Base-by-base conservation (phyloP, 2,113 vertebrate species). In the Anguilla rostrata region DNA sequence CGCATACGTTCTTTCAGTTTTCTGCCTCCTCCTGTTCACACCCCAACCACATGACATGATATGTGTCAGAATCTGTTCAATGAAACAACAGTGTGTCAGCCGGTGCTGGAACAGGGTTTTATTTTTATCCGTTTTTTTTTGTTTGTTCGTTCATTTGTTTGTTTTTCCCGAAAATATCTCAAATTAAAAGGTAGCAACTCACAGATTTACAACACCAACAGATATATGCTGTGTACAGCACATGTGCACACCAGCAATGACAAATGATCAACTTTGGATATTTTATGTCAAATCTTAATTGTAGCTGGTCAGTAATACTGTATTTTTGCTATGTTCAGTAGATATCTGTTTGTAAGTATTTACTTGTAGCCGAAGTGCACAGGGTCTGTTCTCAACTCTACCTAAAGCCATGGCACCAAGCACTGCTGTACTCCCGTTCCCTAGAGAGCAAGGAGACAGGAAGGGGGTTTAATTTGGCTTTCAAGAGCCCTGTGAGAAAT, bases 391-490 rank as follows among this genome's bases (percentile, higher is more conserved):
- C 12, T 53, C 49, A 26, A 66, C 60, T 22, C 60, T 66, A 22
- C 60, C 60, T 22, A 66, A 22, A 26, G 56, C 18, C 12, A 60
- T 14, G 15, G 56, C 15, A 60, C 14, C 14, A 3, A 60, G 60
- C 29, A 11, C 5, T 34, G 41, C 7, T 29, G 20, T 26, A 46
- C 14, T 49, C 79, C 14, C 40, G 7, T 18, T 29, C 5, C 22
- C 3, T 29, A 89, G 90, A 34, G 88, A 92, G 90, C 92, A 91
- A 87, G 78, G 91, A 93, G 92, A 91, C 91, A 91, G 86, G 90
- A 88, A 89, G 90, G 87, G 89, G 91, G 93, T 94, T 94, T 94
- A 91, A 95, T 94, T 95, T 95, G 93, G 92, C 92, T 93, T 92
- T 90, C 83, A 90, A 91, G 93, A 91, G 93, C 92, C 90, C 93